Percentiles rank a stretch among this genome's conserved stretches.
phyloP scores from a whole-genome alignment of 2,113 vertebrate genomes.

The Tachuris rubrigastra region DNA sequence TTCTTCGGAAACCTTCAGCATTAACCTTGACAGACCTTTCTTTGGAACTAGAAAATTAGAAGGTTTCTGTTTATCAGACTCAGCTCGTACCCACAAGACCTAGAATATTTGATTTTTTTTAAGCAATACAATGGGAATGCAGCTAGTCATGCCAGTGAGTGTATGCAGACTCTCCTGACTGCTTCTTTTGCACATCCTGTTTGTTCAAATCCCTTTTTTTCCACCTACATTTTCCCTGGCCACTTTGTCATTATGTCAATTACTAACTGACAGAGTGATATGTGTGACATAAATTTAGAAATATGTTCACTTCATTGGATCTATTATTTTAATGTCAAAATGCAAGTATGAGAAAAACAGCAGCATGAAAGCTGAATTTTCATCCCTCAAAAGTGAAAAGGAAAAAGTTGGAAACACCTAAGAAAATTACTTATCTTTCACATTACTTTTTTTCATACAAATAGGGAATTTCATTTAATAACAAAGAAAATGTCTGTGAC shows the following conservation, averaged over 20 bases:
- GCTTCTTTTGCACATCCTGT: background rate
- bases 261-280: background rate
- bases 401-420: background rate
- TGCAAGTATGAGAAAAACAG: background rate
- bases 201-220: background rate
- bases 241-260: conserved; percentile 39
- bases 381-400: background rate
- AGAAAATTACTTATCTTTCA: background rate
- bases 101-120: background rate
- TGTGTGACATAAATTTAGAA: conserved; percentile 18
- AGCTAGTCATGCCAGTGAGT: background rate
- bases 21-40: conserved; percentile 59
- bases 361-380: background rate
- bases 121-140: background rate
- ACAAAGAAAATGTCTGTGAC: background rate
- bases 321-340: conserved; percentile 13
- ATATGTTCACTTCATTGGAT: background rate
- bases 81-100: conserved; percentile 38
- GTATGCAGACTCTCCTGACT: background rate
- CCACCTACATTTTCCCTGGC: background rate
- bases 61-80: conserved; percentile 47
- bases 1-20: background rate
- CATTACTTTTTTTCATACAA: background rate
- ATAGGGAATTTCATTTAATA: background rate
- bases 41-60: conserved; percentile 48